phyloP scores from a whole-genome alignment of 2,888 invertebrate species.

The Uropetala carovei region DNA sequence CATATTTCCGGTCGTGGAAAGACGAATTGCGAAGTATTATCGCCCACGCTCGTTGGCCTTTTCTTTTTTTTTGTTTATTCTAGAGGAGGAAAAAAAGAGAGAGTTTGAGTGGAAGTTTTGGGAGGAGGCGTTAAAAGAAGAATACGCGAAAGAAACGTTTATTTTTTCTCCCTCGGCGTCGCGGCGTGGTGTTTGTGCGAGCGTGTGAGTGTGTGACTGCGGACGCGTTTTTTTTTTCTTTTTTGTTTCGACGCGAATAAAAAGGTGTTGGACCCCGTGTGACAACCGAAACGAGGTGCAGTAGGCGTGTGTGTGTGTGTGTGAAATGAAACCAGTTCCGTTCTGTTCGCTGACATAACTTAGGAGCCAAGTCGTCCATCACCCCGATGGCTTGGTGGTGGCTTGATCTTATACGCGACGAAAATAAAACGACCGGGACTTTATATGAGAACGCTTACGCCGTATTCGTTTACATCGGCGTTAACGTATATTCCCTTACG shows the following conservation, averaged over 20 bases:
- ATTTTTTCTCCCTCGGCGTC: not conserved
- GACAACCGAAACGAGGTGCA: not conserved
- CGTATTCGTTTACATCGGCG: too few species aligned
- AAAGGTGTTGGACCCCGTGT: not conserved
- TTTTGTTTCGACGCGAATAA: not conserved
- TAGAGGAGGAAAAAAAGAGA: not conserved
- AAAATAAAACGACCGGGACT: not conserved
- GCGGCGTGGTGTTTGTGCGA: not conserved
- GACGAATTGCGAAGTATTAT: too few species aligned
- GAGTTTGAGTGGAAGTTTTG: not conserved
- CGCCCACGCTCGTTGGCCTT: not conserved
- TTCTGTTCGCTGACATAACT: not conserved
- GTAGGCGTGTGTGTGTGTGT: not conserved
- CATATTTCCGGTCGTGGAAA: too few species aligned
- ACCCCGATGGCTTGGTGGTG: not conserved
- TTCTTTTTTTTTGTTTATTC: not conserved
- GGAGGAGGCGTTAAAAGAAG: not conserved
- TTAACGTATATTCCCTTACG: too few species aligned
- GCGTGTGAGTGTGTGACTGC: not conserved
- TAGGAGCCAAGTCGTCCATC: slow-evolving; percentile 14
- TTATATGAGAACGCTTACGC: too few species aligned
- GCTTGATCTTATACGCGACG: not conserved
- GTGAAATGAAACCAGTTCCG: slow-evolving; percentile 46
- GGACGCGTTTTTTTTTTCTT: not conserved
- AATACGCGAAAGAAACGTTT: not conserved